Evolutionary conservation across 2,888 invertebrate genomes (phyloP).

Genomic region (Plebejus anna): DNA sequence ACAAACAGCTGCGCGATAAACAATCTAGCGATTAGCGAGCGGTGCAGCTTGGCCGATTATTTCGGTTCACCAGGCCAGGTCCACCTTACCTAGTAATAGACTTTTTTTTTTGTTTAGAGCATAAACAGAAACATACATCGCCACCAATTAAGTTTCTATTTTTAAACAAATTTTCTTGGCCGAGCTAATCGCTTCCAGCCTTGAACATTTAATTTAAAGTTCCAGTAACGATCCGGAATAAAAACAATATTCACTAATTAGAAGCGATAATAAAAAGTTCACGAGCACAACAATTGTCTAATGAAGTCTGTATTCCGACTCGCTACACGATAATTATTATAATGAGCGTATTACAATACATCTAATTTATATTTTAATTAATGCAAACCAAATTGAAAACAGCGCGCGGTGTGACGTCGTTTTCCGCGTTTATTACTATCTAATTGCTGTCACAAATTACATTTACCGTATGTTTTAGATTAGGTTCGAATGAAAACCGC

Average conservation of each 20-base stretch:
- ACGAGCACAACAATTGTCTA: slow-evolving; percentile 19
- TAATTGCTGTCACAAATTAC: slow-evolving; percentile 31
- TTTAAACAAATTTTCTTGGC: not conserved
- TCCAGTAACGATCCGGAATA: slow-evolving; percentile 5
- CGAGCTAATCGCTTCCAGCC: not conserved
- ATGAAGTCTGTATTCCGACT: slow-evolving; percentile 20
- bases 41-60: slow-evolving; percentile 1
- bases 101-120: not conserved
- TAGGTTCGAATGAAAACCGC: slow-evolving; percentile 35
- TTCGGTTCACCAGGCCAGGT: not conserved
- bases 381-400: slow-evolving; percentile 30
- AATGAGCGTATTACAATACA: slow-evolving; percentile 28
- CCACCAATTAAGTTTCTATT: not conserved
- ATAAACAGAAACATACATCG: not conserved
- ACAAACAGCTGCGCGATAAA: slow-evolving; percentile 3
- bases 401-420: slow-evolving; percentile 23
- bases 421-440: slow-evolving; percentile 29
- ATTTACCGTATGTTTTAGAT: slow-evolving; percentile 31
- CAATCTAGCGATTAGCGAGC: not conserved
- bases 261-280: not conserved
- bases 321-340: slow-evolving; percentile 27
- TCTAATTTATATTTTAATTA: slow-evolving; percentile 30
- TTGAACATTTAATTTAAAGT: not conserved
- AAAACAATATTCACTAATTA: slow-evolving; percentile 22
- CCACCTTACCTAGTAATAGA: not conserved